These are phyloP conservation scores for Amphipoea lucens DNA, from an alignment of 2,888 invertebrate species.

Conservation along the genomic window DNA sequence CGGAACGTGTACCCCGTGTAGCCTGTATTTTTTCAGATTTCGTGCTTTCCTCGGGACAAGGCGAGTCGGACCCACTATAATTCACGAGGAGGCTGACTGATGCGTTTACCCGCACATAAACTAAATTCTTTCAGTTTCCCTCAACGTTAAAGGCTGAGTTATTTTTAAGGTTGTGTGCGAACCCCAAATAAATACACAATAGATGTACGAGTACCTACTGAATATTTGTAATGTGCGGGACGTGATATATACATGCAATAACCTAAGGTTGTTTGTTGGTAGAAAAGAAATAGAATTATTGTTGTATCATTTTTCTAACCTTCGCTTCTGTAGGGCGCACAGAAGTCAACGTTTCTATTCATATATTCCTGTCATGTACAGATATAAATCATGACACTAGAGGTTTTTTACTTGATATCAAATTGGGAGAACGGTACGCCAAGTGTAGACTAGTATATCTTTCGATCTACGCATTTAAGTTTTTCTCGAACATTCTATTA, in stretches of 20 bases:
- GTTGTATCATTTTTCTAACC: constrained; percentile 58
- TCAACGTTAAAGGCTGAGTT: constrained; percentile 71
- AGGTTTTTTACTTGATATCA: constrained; percentile 38
- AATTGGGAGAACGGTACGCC: constrained; percentile 29
- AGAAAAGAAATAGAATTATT: constrained; percentile 53
- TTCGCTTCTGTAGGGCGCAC: constrained; percentile 34
- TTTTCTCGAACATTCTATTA: background rate
- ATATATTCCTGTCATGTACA: constrained; percentile 55
- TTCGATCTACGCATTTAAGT: background rate
- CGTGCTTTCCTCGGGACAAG: constrained; percentile 37
- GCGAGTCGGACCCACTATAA: constrained; percentile 69
- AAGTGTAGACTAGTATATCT: constrained; percentile 2
- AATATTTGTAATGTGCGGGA: constrained; percentile 63
- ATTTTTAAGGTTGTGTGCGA: constrained; percentile 69
- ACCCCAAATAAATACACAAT: constrained; percentile 61
- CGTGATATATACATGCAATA: constrained; percentile 64
- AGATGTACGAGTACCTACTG: constrained; percentile 53
- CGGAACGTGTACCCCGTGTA: constrained; percentile 38
- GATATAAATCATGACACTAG: constrained; percentile 53
- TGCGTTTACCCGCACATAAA: constrained; percentile 76
- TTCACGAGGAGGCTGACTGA: constrained; percentile 77
- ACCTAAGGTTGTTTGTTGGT: constrained; percentile 39
- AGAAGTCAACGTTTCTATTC: constrained; percentile 59
- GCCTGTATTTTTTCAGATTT: constrained; percentile 56
- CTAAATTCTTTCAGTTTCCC: constrained; percentile 76